Base-by-base conservation (phyloP, 2,113 vertebrate species). In the Heloderma charlesbogerti region DNA sequence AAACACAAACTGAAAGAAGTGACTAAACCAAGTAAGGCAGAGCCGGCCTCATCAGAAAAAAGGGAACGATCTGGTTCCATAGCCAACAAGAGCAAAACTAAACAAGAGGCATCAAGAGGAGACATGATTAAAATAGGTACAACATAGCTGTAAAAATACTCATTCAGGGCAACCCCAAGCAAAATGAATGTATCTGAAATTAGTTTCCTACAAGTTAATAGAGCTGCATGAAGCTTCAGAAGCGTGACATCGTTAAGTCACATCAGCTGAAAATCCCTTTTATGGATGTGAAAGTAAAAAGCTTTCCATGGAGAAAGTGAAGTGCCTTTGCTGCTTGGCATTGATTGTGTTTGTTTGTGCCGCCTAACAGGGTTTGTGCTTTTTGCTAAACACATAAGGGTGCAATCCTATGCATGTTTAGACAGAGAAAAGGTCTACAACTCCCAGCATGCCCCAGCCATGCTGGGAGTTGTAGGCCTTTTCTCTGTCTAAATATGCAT, bases 61-160 rank as follows among this genome's bases (percentile, higher is more conserved):
- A 5, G 22, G 27, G n/a, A 54, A 45, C 1, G 5, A 29, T 40
- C 87, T n/a, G 1, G 91, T 94, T 93, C 51, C 45, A 3, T 31
- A 45, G 83, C 18, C 81, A 75, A 16, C 13, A 48, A 90, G 13
- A 40, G 10, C 84, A 88, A 90, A 0, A 2, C 63, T 34, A 57
- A 90, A 45, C 54, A 80, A 84, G 54, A 89, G 2, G n/a, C 29
- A 13, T 78, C 22, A 40, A 1, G n/a, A 82, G 75, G 84, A 88
- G 60, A 82, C 40, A 88, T 92, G 81, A 57, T 66, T 84, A 40
- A 40, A 51, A 34, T 94, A 85, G 95, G 92, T 94, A 96, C 57
- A 71, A 79, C 37, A 86, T 22, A 3, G 60, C 82, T 87, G 90
- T 83, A 34, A 77, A 67, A 0, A 89, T 6, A 45, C 48, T 40